These are phyloP conservation scores for Myrmophylax atrothorax DNA, from an alignment of 2,113 vertebrate genomes.

Conservation along the genomic window DNA sequence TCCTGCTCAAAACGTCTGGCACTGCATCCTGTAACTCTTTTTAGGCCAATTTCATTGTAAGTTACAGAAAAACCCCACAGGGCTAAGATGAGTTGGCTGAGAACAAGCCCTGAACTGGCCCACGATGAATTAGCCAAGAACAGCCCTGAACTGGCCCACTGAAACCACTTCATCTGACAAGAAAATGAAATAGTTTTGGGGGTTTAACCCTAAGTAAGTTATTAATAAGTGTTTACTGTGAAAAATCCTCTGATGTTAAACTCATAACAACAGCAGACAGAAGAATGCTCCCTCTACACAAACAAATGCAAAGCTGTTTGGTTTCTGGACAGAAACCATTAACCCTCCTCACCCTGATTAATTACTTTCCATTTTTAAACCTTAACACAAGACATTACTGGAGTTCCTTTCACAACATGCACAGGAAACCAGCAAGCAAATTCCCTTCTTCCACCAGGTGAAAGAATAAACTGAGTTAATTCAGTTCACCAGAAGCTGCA, in stretches of 20 bases:
- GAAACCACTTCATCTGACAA: not conserved
- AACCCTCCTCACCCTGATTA: slow-evolving; percentile 45
- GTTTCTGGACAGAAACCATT: slow-evolving; percentile 48
- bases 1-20: not conserved
- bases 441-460: not conserved
- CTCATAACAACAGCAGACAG: not conserved
- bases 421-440: not conserved
- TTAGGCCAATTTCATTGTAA: not conserved
- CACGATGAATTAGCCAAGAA: not conserved
- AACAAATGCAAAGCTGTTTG: slow-evolving; percentile 38
- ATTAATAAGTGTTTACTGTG: not conserved
- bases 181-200: not conserved
- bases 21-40: not conserved
- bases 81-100: not conserved
- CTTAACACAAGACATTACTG: not conserved
- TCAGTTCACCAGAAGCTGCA: not conserved
- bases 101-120: not conserved
- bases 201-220: not conserved
- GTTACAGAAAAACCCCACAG: not conserved
- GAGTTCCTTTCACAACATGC: not conserved
- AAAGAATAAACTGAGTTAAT: not conserved
- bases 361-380: slow-evolving; percentile 58
- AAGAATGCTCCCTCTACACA: not conserved
- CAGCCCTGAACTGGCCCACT: not conserved
- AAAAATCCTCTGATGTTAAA: not conserved